These are phyloP conservation scores for Aphaenogaster floridana DNA, from an alignment of 1,140 invertebrate species.

Conservation along the genomic window DNA sequence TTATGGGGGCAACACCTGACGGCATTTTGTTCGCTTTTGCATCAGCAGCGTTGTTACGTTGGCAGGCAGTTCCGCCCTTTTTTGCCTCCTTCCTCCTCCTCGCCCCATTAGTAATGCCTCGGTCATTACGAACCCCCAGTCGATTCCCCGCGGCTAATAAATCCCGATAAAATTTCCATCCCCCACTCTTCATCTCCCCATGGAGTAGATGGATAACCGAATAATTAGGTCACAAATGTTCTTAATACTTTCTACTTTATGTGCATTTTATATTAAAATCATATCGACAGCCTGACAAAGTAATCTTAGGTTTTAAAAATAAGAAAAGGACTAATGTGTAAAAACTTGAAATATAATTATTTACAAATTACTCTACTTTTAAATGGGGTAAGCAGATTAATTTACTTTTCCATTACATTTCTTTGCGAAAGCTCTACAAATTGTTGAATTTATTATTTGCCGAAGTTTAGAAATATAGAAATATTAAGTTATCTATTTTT, in stretches of 20 bases:
- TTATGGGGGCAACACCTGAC: conserved; percentile 84
- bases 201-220: conserved; percentile 26
- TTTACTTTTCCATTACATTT: neutral
- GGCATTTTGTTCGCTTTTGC: conserved; percentile 82
- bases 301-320: neutral
- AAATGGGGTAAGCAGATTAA: neutral
- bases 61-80: conserved; percentile 80
- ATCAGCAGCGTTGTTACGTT: conserved; percentile 78
- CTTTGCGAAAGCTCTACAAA: neutral
- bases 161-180: conserved; percentile 82
- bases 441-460: neutral
- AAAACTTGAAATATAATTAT: neutral
- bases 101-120: conserved; percentile 81
- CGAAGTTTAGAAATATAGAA: neutral
- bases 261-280: conserved; percentile 10
- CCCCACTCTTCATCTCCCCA: neutral
- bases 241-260: conserved; percentile 17
- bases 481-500: neutral
- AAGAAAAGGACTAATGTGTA: neutral
- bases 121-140: conserved; percentile 82
- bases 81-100: conserved; percentile 66
- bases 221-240: conserved; percentile 43
- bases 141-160: conserved; percentile 83
- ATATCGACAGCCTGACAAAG: neutral
- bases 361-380: neutral